phyloP scores from a whole-genome alignment of 2,888 invertebrate species.

The Eupelmus urozonus region DNA sequence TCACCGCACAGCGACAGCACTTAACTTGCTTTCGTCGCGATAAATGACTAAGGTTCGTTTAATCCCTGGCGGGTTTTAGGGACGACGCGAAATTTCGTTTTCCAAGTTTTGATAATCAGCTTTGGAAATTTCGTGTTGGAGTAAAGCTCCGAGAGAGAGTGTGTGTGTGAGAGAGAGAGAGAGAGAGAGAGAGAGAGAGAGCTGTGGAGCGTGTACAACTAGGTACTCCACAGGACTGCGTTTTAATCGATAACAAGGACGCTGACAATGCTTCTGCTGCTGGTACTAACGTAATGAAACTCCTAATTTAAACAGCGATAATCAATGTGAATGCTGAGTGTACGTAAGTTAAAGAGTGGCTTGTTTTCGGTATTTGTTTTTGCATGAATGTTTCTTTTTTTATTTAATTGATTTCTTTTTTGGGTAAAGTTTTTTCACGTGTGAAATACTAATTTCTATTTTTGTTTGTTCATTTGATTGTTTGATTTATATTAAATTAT shows the following conservation, averaged over 20 bases:
- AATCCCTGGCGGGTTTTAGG: conserved; percentile 20
- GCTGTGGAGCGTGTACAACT: background rate
- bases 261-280: conserved; percentile 24
- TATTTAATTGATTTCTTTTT: background rate
- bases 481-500: conserved; percentile 14
- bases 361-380: background rate
- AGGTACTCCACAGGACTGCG: background rate
- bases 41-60: conserved; percentile 27
- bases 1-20: too few species aligned
- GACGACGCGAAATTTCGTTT: conserved; percentile 32
- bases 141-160: conserved; percentile 2
- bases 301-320: conserved; percentile 5
- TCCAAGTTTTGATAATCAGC: conserved; percentile 52
- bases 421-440: background rate
- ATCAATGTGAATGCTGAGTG: too few species aligned
- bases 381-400: background rate
- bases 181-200: too few species aligned
- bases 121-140: conserved; percentile 49
- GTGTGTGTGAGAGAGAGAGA: background rate
- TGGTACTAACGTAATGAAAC: conserved; percentile 27
- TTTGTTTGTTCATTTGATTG: background rate
- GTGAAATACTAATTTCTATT: background rate
- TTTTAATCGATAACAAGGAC: conserved; percentile 17
- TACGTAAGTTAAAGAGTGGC: background rate
- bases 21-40: background rate